Percentiles rank a stretch among this genome's conserved stretches.
Conservation (phyloP, 2,888 invertebrate genomes). For the Drosophila pullipes region DNA sequence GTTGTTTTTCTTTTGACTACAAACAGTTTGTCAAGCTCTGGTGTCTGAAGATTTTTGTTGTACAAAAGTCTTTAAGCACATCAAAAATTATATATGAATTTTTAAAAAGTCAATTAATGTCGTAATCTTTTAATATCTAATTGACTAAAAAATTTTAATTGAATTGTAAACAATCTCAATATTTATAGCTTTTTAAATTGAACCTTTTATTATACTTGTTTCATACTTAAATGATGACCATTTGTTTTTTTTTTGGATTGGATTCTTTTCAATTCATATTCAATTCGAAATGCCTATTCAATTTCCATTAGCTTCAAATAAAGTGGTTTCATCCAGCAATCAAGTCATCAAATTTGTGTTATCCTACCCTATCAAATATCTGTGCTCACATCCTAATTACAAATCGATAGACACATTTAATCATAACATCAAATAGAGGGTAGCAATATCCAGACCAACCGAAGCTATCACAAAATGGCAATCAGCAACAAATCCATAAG, state of each 20-base stretch:
- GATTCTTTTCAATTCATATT: constrained; percentile 11
- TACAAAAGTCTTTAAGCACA: constrained; percentile 2
- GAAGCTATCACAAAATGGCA: constrained; percentile 66
- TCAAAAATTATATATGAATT: background rate
- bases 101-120: background rate
- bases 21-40: constrained; percentile 21
- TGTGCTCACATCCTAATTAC: constrained; percentile 46
- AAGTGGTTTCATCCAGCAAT: constrained; percentile 40
- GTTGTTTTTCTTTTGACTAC: constrained; percentile 16
- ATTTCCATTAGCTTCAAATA: constrained; percentile 41
- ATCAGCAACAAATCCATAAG: constrained; percentile 77
- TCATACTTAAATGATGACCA: background rate
- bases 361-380: constrained; percentile 26
- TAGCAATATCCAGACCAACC: constrained; percentile 30
- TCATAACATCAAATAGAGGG: constrained; percentile 44
- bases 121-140: background rate
- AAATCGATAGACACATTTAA: constrained; percentile 73
- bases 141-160: background rate
- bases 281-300: constrained; percentile 30
- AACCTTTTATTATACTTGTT: background rate
- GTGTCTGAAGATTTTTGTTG: background rate
- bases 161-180: background rate
- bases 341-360: constrained; percentile 45
- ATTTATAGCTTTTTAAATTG: background rate
- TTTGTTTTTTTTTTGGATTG: constrained; percentile 1